phyloP scores from a whole-genome alignment of 2,888 invertebrate genomes.

The Macrophya annulata region DNA sequence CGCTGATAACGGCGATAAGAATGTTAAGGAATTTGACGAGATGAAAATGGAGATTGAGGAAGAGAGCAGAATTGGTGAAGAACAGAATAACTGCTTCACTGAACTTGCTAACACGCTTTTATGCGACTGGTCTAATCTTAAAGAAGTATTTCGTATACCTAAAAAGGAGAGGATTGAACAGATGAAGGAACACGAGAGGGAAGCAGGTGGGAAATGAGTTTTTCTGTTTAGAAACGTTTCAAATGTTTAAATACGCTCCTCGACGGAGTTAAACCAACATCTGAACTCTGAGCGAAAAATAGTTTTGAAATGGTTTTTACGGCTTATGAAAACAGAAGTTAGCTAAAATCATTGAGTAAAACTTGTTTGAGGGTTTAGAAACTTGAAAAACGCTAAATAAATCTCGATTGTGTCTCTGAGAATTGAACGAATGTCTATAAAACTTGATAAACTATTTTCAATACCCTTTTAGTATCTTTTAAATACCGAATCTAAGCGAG shows the following conservation, averaged over 20 bases:
- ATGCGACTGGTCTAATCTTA: conserved; percentile 88
- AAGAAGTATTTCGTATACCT: conserved; percentile 94
- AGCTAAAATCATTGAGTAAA: too few relatives aligned
- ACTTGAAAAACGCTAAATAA: too few relatives aligned
- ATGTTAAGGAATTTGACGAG: conserved; percentile 54
- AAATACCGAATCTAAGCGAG: neutral
- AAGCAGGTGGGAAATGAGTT: conserved; percentile 84
- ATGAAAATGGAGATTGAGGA: conserved; percentile 67
- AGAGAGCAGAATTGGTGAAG: conserved; percentile 75
- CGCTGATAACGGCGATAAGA: conserved; percentile 68
- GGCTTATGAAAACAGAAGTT: too few relatives aligned
- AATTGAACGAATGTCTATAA: too few relatives aligned
- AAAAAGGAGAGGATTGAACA: conserved; percentile 96
- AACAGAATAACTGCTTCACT: conserved; percentile 77
- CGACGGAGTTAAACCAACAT: too few relatives aligned
- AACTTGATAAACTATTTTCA: too few relatives aligned
- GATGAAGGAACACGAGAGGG: conserved; percentile 96
- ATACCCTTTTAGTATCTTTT: too few relatives aligned
- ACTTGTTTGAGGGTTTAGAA: too few relatives aligned
- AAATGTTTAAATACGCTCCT: too few relatives aligned
- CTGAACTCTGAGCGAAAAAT: too few relatives aligned
- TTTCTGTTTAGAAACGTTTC: neutral
- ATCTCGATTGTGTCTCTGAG: too few relatives aligned
- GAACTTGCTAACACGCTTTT: conserved; percentile 85
- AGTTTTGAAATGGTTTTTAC: too few relatives aligned